phyloP scores from a whole-genome alignment of 2,888 invertebrate genomes.

The Micropterix aruncella region DNA sequence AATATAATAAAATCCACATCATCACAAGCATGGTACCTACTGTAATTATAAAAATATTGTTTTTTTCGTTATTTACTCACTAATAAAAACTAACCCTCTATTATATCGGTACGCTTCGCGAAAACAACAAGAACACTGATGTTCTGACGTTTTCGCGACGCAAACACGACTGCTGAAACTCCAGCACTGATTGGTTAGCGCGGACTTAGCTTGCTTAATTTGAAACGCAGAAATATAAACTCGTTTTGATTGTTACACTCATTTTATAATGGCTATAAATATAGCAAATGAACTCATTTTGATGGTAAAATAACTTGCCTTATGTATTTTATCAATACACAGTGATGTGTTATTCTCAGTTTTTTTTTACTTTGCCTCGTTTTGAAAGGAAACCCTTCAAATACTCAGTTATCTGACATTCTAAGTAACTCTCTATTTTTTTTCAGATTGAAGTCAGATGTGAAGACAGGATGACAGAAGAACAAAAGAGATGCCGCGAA shows the following conservation, averaged over 20 bases:
- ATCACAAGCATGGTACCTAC: no score
- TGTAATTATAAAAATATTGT: no score
- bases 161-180: not conserved
- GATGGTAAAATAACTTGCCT: slow-evolving; percentile 2
- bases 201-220: slow-evolving; percentile 1
- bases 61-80: no score
- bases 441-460: slow-evolving; percentile 57
- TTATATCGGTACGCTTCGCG: not conserved
- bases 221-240: slow-evolving; percentile 5
- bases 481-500: slow-evolving; percentile 76
- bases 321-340: not conserved
- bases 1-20: no score
- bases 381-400: slow-evolving; percentile 3
- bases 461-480: slow-evolving; percentile 63
- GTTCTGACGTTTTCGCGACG: no score
- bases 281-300: slow-evolving; percentile 1
- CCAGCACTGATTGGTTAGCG: not conserved
- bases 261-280: slow-evolving; percentile 15
- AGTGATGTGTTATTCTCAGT: not conserved
- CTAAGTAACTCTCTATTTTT: slow-evolving; percentile 7
- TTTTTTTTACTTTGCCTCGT: not conserved
- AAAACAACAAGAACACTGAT: not conserved
- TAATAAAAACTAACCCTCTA: not conserved
- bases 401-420: not conserved
- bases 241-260: slow-evolving; percentile 5